Base-by-base conservation (phyloP, 2,888 invertebrate species). In the Tetranychus truncatus region DNA sequence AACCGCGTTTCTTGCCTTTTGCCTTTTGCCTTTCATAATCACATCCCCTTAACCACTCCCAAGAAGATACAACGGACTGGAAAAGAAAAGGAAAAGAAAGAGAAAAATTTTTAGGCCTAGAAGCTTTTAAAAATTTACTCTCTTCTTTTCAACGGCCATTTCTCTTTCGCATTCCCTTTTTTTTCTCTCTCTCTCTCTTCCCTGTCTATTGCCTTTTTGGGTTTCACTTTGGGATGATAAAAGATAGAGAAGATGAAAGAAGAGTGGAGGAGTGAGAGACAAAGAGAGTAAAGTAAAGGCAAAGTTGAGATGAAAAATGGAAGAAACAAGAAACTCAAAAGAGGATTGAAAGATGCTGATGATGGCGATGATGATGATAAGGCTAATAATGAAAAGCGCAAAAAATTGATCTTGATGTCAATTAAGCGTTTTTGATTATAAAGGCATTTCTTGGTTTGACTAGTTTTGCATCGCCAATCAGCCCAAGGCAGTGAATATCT, bases 1-100 rank as follows among this genome's bases (percentile, higher is more conserved):
- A n/a, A 20, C 20, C 20, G 20, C 20, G 21, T 69, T 24, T 24
- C 69, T 69, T 20, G 34, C 20, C 20, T 21, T 9, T 21, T 67
- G 67, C n/a, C n/a, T 67, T 21, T 67, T 11, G 24, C 9, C 21
- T 21, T 20, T 69, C 69, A 11, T 9, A 24, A 11, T 69, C 69
- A 20, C 69, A 20, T 21, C 34, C 21, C 21, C 20, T 69, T 69
- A 24, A 24, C 69, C 69, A 69, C 69, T 69, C 69, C 69, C 69
- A 69, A 11, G 66, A 34, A 55, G 9, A 55, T 15, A 55, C 55
- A 55, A 55, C 55, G 55, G 55, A 55, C 55, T 55, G 9, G 9
- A 55, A 55, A 72, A 44, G 11, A 6, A 72, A 9, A 72, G 45
- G 8, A 15, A 45, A 15, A 15, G 44, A 69, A 21, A 20, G 69